A percentile compares a stretch with the other conserved stretches of the same genome.
Evolutionary conservation across 2,113 vertebrate genomes (phyloP).

Genomic region (Ptilonorhynchus violaceus): DNA sequence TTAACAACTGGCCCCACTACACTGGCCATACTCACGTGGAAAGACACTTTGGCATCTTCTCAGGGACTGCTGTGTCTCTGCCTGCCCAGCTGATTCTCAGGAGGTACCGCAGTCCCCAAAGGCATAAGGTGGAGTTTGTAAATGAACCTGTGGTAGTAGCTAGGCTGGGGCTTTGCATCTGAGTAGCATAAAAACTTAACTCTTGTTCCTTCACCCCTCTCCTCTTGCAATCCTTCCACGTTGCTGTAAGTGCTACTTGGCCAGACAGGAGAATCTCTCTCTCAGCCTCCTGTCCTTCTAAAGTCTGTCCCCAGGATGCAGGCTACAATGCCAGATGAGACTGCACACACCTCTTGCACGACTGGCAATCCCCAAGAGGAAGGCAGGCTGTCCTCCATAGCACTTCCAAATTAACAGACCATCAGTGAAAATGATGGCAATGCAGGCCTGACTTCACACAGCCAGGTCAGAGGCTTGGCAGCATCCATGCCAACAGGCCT

Average conservation of each 20-base stretch:
- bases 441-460: not conserved
- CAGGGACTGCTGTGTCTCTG: not conserved
- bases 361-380: not conserved
- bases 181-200: not conserved
- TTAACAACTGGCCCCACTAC: not conserved
- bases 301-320: not conserved
- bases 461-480: not conserved
- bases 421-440: not conserved
- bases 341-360: rapidly evolving
- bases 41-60: not conserved
- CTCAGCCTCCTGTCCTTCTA: not conserved
- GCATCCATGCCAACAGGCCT: not conserved
- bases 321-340: not conserved
- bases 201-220: not conserved
- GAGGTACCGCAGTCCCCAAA: not conserved
- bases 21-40: rapidly evolving
- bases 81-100: not conserved
- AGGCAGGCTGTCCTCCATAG: not conserved
- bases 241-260: not conserved
- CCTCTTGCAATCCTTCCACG: not conserved
- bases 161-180: not conserved
- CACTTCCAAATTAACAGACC: not conserved
- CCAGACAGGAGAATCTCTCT: not conserved
- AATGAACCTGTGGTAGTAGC: not conserved
- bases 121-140: not conserved